Evolutionary conservation across 2,888 invertebrate genomes (phyloP), one percentile per base, ranked within the genome.

Genomic region (Microplitis deprimator): DNA sequence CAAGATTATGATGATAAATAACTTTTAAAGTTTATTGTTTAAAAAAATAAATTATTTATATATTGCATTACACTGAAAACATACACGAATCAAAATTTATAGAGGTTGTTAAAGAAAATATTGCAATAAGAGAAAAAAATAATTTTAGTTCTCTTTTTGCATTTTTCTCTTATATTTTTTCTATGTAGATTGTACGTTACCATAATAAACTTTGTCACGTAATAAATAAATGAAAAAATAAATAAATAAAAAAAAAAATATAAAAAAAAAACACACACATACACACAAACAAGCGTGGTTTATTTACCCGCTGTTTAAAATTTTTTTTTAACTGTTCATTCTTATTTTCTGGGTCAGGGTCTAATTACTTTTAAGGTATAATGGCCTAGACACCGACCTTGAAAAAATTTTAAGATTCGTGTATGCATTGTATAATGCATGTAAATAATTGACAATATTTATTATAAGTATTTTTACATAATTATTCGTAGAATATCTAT

Each of bases 231-330:
- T 7, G 17, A 67, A 72, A 38, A 61, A 68, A 61, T 6, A 61
- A 41, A 68, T 17, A 59, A 59, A 38, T 50, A 61, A 69, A 68
- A 68, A 69, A 50, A 68, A 38, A 39, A 20, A 6, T 3, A 50
- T 5, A 20, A 16, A 61, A 68, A 76, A 20, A 50, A 70, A 17
- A 60, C 69, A 69, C 8, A 29, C 8, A 68, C 16, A 68, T 16
- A 50, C 1, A 13, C 20, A 59, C 29, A 61, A 79, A 39, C 29
- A 8, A 61, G 39, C 68, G 50, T 41, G 77, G 29, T 77, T 78
- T 77, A 61, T 62, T 76, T 79, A 77, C 79, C 81, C 76, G 61
- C 75, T 77, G 75, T 77, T 79, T 76, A 41, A 29, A 16, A 17
- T 17, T 4, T 50, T 65, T 72, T 38, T 61, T 72, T 38, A 62